phyloP scores from a whole-genome alignment of 2,888 invertebrate genomes.

The Ellobium chinense region DNA sequence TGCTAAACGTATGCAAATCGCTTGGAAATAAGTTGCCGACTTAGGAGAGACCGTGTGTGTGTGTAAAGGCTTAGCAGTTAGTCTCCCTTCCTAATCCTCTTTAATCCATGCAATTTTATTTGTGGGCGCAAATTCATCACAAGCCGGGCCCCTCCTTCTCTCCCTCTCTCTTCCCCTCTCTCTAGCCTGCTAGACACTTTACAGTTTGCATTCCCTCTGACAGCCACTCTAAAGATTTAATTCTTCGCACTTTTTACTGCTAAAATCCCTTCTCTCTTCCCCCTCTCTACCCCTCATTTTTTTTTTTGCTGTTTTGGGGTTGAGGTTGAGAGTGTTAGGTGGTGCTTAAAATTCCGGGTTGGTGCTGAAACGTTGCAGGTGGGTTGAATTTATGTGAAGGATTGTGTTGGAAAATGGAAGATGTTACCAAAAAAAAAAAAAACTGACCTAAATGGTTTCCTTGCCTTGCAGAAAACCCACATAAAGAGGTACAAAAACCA shows the following conservation, averaged over 20 bases:
- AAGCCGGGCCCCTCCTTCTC: background rate
- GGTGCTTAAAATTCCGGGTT: background rate
- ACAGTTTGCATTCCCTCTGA: background rate
- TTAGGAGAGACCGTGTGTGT: slow-evolving; percentile 19
- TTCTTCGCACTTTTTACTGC: background rate
- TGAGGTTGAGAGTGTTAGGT: background rate
- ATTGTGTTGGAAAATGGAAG: too few species aligned
- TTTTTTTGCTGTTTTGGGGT: background rate
- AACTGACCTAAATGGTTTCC: background rate
- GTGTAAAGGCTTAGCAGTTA: background rate
- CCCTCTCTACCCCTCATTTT: background rate
- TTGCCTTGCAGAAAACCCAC: background rate
- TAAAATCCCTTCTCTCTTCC: background rate
- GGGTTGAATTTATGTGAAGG: too few species aligned
- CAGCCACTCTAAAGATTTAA: background rate
- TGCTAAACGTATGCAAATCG: background rate
- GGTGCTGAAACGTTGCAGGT: background rate
- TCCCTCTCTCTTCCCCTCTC: too few species aligned
- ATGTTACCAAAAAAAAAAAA: background rate
- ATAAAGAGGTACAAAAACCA: too few species aligned
- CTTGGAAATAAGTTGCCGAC: background rate
- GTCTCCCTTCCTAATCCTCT: background rate
- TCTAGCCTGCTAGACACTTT: background rate
- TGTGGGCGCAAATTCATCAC: slow-evolving; percentile 2
- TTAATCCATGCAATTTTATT: slow-evolving; percentile 14